phyloP scores from a whole-genome alignment of 2,888 invertebrate genomes.

The Stenurella melanura region DNA sequence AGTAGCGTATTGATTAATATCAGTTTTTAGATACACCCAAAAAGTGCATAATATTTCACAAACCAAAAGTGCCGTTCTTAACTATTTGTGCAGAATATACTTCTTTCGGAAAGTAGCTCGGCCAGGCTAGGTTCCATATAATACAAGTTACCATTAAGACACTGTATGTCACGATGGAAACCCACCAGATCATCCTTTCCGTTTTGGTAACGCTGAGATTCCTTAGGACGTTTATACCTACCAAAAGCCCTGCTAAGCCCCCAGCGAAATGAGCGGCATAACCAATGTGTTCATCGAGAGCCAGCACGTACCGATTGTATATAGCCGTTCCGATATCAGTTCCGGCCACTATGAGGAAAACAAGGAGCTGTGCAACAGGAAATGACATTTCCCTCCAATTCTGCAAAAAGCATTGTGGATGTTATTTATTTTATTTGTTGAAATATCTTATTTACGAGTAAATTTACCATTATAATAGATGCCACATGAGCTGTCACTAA shows the following conservation, averaged over 20 bases:
- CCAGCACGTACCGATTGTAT: slow-evolving; percentile 87
- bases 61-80: background rate
- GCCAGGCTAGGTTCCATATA: slow-evolving; percentile 64
- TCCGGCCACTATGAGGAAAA: slow-evolving; percentile 87
- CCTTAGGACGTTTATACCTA: slow-evolving; percentile 79
- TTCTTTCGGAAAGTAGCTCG: slow-evolving; percentile 57
- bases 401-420: slow-evolving; percentile 73
- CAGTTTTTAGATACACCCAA: background rate
- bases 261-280: slow-evolving; percentile 90
- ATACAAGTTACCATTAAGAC: slow-evolving; percentile 79
- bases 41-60: background rate
- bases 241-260: slow-evolving; percentile 87
- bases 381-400: slow-evolving; percentile 99
- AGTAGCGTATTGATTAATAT: background rate
- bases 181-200: slow-evolving; percentile 80
- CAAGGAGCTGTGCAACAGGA: slow-evolving; percentile 87
- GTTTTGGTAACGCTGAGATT: slow-evolving; percentile 78
- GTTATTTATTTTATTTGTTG: background rate
- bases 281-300: slow-evolving; percentile 86
- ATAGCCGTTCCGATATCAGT: slow-evolving; percentile 93
- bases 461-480: slow-evolving; percentile 88
- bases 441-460: background rate
- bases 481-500: slow-evolving; percentile 95
- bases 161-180: slow-evolving; percentile 82
- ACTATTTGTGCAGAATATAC: slow-evolving; percentile 31